Conservation (phyloP, 2,888 invertebrate genomes). For the Macroteleia sp. region DNA sequence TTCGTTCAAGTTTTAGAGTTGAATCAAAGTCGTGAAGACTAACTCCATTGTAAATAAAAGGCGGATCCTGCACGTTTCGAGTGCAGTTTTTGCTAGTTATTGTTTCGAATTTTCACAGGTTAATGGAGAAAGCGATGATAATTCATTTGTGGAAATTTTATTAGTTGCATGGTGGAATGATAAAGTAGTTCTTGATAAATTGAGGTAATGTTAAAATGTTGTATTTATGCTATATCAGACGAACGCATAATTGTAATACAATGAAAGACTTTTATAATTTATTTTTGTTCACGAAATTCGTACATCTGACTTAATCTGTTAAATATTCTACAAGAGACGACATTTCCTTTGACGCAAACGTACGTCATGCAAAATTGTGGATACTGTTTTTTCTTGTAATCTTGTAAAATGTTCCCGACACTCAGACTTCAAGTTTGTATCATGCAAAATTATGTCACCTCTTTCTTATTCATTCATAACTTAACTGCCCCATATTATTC, state of each 20-base stretch:
- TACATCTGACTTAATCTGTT: conserved; percentile 42
- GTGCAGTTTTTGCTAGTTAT: conserved; percentile 18
- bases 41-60: conserved; percentile 39
- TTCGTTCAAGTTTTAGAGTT: conserved; percentile 48
- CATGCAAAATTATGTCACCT: conserved; percentile 52
- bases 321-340: conserved; percentile 54
- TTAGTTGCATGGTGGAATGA: no score
- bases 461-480: conserved; percentile 36
- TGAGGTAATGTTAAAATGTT: no score
- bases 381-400: conserved; percentile 61
- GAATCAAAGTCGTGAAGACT: conserved; percentile 37
- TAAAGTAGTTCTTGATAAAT: no score
- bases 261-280: no score
- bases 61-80: conserved; percentile 15
- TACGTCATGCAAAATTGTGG: conserved; percentile 22
- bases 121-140: conserved; percentile 12
- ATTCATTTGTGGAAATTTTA: no score
- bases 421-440: conserved; percentile 40
- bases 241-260: no score
- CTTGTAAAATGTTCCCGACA: conserved; percentile 41
- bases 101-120: conserved; percentile 17
- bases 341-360: conserved; percentile 51
- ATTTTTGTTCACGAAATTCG: conserved; percentile 42
- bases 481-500: conserved; percentile 72
- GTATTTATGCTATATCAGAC: no score